Conservation (phyloP, 2,888 invertebrate species). For the Plagodis dolabraria region DNA sequence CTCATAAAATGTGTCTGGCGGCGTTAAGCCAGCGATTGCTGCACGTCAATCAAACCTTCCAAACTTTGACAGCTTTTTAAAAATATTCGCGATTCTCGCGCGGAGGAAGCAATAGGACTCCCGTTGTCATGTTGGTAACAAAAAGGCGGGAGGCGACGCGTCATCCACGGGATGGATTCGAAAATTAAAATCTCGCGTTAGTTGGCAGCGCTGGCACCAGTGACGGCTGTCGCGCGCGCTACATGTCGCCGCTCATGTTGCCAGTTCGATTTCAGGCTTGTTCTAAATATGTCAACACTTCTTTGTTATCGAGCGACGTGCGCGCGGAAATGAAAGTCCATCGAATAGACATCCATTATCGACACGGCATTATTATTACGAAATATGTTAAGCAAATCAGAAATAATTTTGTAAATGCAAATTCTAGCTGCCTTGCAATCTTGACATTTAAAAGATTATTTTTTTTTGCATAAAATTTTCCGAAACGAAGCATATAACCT, state of each 20-base stretch:
- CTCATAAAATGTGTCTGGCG: constrained; percentile 21
- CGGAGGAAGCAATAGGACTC: constrained; percentile 70
- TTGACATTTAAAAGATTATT: no score
- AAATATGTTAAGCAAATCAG: constrained; percentile 46
- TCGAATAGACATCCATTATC: constrained; percentile 77
- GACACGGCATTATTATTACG: constrained; percentile 69
- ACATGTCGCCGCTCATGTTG: constrained; percentile 50
- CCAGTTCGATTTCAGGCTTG: constrained; percentile 83
- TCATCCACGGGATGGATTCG: constrained; percentile 74
- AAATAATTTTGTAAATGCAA: neutral
- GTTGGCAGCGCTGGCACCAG: constrained; percentile 61
- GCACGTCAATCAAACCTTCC: constrained; percentile 62
- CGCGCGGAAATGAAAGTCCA: constrained; percentile 83
- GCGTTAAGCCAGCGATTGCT: constrained; percentile 47
- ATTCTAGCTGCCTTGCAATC: neutral
- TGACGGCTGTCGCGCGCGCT: constrained; percentile 74
- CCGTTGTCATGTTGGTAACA: constrained; percentile 68
- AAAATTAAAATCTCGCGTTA: constrained; percentile 82
- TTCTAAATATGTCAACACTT: constrained; percentile 84
- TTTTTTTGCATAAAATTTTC: no score
- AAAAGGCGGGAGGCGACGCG: constrained; percentile 64
- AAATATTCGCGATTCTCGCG: constrained; percentile 49
- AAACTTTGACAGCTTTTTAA: constrained; percentile 69
- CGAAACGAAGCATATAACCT: no score
- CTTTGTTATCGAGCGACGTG: constrained; percentile 81